Base-by-base conservation (phyloP, 2,888 invertebrate genomes). In the Callyntrura sp. region DNA sequence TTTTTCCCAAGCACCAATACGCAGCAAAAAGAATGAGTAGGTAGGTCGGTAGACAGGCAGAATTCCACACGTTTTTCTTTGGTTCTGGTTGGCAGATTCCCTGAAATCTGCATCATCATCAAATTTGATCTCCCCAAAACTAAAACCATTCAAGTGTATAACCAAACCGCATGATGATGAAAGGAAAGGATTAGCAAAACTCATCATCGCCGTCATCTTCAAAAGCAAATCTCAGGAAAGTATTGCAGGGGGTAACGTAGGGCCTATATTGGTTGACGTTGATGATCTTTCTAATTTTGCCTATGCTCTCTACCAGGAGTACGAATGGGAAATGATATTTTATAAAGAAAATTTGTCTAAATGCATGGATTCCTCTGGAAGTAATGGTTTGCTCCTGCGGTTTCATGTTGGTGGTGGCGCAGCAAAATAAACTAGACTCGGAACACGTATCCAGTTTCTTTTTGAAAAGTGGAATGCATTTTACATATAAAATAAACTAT, bases 231-330 rank as follows among this genome's bases (percentile, higher is more conserved):
- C n/a, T n/a, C n/a, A 62, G 57, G n/a, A 6, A 9, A 55, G 57
- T 60, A n/a, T n/a, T n/a, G 57, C 4, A 23, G 43, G n/a, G 43
- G 81, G 35, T 25, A 20, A 48, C 3, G 25, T 20, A 45, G 0
- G 14, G 48, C 45, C n/a, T n/a, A 23, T n/a, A 14, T 2, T 60
- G 43, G 57, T 25, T 73, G 73, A 76, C 73, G 85, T 45, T 85
- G 73, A 85, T 85, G 85, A 85, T 85, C 85, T 85, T 76, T 57
- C 82, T 68, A 83, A 83, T 83, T 83, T 83, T 25, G 68, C n/a
- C 14, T n/a, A 35, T 17, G 68, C 35, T 35, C n/a, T n/a, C 14
- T 12, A 28, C 11, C 35, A 35, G 35, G 3, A 35, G n/a, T n/a
- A 14, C 11, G 14, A 28, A 12, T 62, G 62, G 23, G 48, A 57